phyloP scores from a whole-genome alignment of 53 echinoderm and acorn worm species.

The Luidia sarsii region DNA sequence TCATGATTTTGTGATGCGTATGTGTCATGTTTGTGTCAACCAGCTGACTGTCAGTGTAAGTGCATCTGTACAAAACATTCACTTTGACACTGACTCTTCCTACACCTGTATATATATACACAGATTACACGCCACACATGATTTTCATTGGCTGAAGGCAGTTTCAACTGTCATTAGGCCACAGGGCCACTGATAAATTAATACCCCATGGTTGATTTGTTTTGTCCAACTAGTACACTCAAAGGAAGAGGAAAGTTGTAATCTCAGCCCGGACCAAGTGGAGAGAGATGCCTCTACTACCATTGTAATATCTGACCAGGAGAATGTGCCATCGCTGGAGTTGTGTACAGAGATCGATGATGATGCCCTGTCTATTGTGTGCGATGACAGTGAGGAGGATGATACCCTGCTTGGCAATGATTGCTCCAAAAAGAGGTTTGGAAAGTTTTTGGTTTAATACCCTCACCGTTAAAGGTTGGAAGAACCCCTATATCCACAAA shows the following conservation, averaged over 20 bases:
- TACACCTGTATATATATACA: neutral
- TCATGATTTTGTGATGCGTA: too few relatives aligned
- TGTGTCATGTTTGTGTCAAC: too few relatives aligned
- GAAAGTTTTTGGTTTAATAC: too few relatives aligned
- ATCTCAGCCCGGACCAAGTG: neutral
- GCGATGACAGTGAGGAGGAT: slow-evolving; percentile 27
- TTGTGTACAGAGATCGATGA: neutral
- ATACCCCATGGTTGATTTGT: neutral
- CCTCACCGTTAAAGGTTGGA: too few relatives aligned
- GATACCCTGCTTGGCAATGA: slow-evolving; percentile 18
- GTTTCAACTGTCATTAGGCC: too few relatives aligned
- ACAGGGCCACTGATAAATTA: too few relatives aligned
- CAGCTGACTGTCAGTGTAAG: too few relatives aligned
- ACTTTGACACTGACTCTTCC: too few relatives aligned
- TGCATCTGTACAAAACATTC: too few relatives aligned
- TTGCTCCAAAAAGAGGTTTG: neutral
- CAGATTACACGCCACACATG: neutral
- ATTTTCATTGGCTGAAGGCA: neutral
- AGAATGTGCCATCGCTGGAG: neutral
- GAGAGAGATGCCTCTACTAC: too few relatives aligned
- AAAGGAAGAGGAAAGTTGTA: neutral
- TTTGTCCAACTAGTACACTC: neutral
- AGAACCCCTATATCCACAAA: too few relatives aligned
- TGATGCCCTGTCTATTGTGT: slow-evolving; percentile 42
- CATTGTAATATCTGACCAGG: neutral